A percentile compares a stretch with the other conserved stretches of the same genome.
phyloP scores from a whole-genome alignment of 2,113 vertebrate species.

The Psephotus haematonotus region DNA sequence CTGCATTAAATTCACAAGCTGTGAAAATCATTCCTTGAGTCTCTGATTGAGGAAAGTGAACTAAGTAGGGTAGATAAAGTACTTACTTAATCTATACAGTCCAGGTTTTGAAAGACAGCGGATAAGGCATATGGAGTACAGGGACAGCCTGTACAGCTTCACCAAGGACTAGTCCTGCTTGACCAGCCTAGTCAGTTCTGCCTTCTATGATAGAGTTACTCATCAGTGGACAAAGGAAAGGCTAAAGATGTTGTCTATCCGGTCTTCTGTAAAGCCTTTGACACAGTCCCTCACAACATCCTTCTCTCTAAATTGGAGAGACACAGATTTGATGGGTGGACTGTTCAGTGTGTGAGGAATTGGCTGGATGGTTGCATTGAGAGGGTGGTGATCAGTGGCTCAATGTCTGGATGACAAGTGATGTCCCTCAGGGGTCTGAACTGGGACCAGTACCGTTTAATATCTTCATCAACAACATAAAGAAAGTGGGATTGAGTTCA shows the following conservation, averaged over 20 bases:
- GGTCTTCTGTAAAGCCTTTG: background rate
- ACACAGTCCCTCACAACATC: background rate
- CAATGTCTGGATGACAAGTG: background rate
- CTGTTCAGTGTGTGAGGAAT: background rate
- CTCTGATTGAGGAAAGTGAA: background rate
- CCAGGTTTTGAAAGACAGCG: background rate
- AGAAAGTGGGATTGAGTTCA: background rate
- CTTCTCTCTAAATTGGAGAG: background rate
- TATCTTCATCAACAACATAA: background rate
- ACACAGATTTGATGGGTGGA: background rate
- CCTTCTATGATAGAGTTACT: background rate
- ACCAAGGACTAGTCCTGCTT: background rate
- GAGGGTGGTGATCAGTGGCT: background rate
- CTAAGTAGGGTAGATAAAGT: accelerated
- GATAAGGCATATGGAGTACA: background rate
- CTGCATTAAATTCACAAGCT: background rate
- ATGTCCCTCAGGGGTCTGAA: background rate
- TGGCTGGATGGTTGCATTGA: background rate
- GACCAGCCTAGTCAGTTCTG: background rate
- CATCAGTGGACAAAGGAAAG: background rate
- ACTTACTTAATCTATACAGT: background rate
- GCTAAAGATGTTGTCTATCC: background rate
- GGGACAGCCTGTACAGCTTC: background rate
- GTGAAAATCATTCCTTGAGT: background rate
- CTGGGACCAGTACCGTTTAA: background rate